Evolutionary conservation across 2,888 invertebrate species (phyloP), one percentile per base, ranked within the genome.

Genomic region (Steinernema scapterisci): DNA sequence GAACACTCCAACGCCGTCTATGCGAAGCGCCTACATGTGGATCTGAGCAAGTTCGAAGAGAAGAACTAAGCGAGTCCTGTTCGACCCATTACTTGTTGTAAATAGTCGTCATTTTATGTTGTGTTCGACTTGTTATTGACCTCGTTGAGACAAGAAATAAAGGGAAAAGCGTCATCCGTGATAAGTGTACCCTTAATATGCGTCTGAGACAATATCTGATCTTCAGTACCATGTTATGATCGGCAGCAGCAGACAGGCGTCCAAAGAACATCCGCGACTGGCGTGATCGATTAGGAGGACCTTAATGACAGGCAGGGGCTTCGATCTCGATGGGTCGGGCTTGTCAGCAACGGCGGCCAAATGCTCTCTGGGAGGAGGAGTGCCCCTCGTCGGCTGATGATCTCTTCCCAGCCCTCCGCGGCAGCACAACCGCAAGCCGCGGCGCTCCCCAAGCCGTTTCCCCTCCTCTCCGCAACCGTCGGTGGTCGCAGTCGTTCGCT

Each of bases 1-100:
- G 76, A 74, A 9, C 70, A 52, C 9, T 75, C 78, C n/a, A 82
- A 63, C 63, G 38, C 9, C 7, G 31, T 13, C 11, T 27, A 27
- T 27, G 63, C 63, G 7, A 63, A 63, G n/a, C 27, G 63, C 16
- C 63, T 63, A 6, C 27, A 27, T 16, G 31, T 63, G 27, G 63
- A 63, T 63, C 27, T 63, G 63, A 63, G 63, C 19, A 2, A 63
- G 31, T 63, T 31, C 63, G 31, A 48, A 16, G 3, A 25, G 16
- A 27, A 63, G 31, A 27, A 25, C 63, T 27, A 31, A 63, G 21
- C 1, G 9, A 3, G 38, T 38, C 9, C 38, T 38, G 38, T 38
- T 38, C 38, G 38, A n/a, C n/a, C n/a, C n/a, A n/a, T n/a, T 38
- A 38, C 3, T 38, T 38, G 63, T 27, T 63, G 63, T 63, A 63